Percentiles rank a stretch among this genome's conserved stretches.
phyloP scores from a whole-genome alignment of 2,113 vertebrate genomes.

The Corvus cornix region DNA sequence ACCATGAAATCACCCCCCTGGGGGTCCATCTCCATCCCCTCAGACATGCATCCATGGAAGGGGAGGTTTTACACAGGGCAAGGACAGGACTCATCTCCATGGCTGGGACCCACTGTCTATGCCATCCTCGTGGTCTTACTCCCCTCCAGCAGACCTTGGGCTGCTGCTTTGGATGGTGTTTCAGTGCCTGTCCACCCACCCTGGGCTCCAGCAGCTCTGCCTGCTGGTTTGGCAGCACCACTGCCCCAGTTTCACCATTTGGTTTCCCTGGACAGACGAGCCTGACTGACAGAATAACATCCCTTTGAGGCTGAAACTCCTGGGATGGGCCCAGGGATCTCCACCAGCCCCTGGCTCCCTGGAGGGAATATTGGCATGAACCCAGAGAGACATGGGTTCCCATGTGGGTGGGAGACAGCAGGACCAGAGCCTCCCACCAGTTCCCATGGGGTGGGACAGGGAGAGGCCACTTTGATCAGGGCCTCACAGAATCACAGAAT shows the following conservation, averaged over 20 bases:
- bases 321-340: not conserved
- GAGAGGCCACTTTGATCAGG: not conserved
- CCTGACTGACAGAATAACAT: not conserved
- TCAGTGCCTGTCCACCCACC: not conserved
- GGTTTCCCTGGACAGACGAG: not conserved
- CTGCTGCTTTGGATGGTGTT: not conserved
- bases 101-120: not conserved
- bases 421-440: not conserved
- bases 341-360: fast-evolving
- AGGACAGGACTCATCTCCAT: not conserved
- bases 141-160: fast-evolving
- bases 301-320: not conserved
- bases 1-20: fast-evolving
- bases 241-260: not conserved
- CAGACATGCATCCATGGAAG: fast-evolving
- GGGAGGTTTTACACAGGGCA: fast-evolving
- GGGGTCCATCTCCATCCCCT: not conserved
- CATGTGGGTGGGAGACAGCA: fast-evolving
- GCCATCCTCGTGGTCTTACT: fast-evolving
- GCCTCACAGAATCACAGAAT: not conserved
- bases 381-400: fast-evolving
- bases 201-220: not conserved
- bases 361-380: fast-evolving
- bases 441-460: not conserved
- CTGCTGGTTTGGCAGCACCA: not conserved